These are phyloP conservation scores for Eudemis profundana DNA, from an alignment of 2,888 invertebrate genomes.

Conservation along the genomic window DNA sequence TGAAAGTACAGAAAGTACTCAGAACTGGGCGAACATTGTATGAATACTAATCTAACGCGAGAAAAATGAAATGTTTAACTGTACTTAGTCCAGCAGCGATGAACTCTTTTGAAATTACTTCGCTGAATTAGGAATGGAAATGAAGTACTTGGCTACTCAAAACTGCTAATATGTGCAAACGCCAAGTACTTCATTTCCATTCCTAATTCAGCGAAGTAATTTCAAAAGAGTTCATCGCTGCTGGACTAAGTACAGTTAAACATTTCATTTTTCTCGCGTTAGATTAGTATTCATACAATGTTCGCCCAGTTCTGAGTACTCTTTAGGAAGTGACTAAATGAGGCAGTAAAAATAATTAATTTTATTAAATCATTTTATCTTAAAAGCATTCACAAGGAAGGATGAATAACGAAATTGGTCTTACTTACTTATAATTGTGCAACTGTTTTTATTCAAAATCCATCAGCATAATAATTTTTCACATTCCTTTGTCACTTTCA, in stretches of 20 bases:
- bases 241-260: slow-evolving; percentile 14
- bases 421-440: slow-evolving; percentile 22
- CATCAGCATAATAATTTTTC: background rate
- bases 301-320: slow-evolving; percentile 20
- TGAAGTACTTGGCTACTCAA: background rate
- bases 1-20: slow-evolving; percentile 14
- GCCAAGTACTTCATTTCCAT: background rate
- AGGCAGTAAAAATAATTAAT: slow-evolving; percentile 27
- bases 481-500: slow-evolving; percentile 7
- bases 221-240: slow-evolving; percentile 27
- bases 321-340: slow-evolving; percentile 18
- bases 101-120: slow-evolving; percentile 21
- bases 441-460: slow-evolving; percentile 12
- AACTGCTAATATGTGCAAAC: background rate
- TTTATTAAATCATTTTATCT: slow-evolving; percentile 11
- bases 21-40: slow-evolving; percentile 17
- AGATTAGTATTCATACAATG: slow-evolving; percentile 34
- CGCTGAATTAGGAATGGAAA: background rate
- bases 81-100: slow-evolving; percentile 9
- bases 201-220: background rate
- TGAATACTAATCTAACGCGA: slow-evolving; percentile 28
- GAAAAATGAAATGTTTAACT: slow-evolving; percentile 27
- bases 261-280: slow-evolving; percentile 15
- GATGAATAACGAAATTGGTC: slow-evolving; percentile 9
- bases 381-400: background rate